A percentile compares a stretch with the other conserved stretches of the same genome.
Conservation (phyloP, 2,888 invertebrate species). For the Pammene aurita region DNA sequence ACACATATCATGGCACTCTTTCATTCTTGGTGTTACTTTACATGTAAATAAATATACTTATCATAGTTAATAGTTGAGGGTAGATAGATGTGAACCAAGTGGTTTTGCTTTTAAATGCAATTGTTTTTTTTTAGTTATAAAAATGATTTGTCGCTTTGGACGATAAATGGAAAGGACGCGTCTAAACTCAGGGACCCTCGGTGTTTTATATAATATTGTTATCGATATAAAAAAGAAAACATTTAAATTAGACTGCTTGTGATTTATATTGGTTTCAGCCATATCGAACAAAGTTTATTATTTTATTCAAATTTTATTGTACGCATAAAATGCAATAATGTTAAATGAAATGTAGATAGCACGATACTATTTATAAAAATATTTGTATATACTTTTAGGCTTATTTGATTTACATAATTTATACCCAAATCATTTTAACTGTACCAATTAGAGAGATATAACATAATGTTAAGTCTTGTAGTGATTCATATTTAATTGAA, state of each 20-base stretch:
- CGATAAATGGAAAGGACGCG: slow-evolving; percentile 33
- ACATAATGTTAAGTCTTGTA: slow-evolving; percentile 29
- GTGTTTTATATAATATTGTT: slow-evolving; percentile 40
- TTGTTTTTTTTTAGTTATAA: slow-evolving; percentile 18
- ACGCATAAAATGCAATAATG: slow-evolving; percentile 74
- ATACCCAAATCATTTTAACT: slow-evolving; percentile 44
- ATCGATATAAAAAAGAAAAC: slow-evolving; percentile 20
- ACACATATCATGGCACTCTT: slow-evolving; percentile 81
- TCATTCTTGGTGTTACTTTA: slow-evolving; percentile 77
- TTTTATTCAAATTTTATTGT: slow-evolving; percentile 42
- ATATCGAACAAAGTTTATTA: slow-evolving; percentile 20
- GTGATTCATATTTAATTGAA: slow-evolving; percentile 26
- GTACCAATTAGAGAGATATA: slow-evolving; percentile 52
- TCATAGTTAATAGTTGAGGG: slow-evolving; percentile 44
- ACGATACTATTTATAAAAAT: slow-evolving; percentile 57
- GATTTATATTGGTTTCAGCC: slow-evolving; percentile 15
- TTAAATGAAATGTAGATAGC: slow-evolving; percentile 63
- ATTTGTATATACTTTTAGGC: slow-evolving; percentile 62
- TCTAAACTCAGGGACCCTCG: slow-evolving; percentile 45
- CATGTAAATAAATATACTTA: slow-evolving; percentile 52
- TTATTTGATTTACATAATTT: slow-evolving; percentile 46
- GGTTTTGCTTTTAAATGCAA: slow-evolving; percentile 58
- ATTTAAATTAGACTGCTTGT: slow-evolving; percentile 14
- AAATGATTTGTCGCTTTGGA: slow-evolving; percentile 18
- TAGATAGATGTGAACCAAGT: slow-evolving; percentile 53